These are phyloP conservation scores for Euura lappo DNA, from an alignment of 1,140 invertebrate genomes.

Conservation along the genomic window DNA sequence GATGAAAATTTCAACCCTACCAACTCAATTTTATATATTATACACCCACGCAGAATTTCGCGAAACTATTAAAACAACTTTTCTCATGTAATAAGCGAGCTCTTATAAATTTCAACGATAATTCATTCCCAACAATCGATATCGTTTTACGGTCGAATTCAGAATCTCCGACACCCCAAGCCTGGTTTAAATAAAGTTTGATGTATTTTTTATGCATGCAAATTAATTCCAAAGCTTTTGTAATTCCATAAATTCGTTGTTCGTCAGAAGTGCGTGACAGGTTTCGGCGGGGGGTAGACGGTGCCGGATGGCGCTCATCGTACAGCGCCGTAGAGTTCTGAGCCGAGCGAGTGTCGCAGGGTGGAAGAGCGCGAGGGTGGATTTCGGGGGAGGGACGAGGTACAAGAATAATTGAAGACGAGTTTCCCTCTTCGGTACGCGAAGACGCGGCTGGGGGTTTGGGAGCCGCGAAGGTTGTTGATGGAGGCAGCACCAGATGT, in stretches of 20 bases:
- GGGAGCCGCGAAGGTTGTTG: conserved; percentile 42
- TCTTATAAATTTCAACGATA: no score
- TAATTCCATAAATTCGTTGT: conserved; percentile 55
- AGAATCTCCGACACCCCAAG: no score
- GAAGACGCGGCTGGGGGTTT: conserved; percentile 39
- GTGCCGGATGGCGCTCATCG: conserved; percentile 42
- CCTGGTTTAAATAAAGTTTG: conserved; percentile 20
- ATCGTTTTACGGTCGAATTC: no score
- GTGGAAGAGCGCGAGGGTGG: neutral
- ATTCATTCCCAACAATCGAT: no score
- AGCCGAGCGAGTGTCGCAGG: neutral
- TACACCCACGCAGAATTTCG: no score
- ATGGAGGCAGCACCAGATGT: conserved; percentile 58
- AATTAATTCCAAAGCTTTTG: conserved; percentile 50
- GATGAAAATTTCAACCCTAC: conserved; percentile 3
- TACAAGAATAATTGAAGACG: conserved; percentile 59
- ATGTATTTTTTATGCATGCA: conserved; percentile 49
- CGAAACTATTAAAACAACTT: no score
- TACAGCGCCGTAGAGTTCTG: neutral
- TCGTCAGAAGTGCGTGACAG: conserved; percentile 51
- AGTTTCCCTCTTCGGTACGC: conserved; percentile 47
- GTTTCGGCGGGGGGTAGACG: conserved; percentile 30
- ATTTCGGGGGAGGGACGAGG: conserved; percentile 28
- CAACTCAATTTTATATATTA: no score
- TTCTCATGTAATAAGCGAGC: no score